These are phyloP conservation scores for Oreochromis mossambicus DNA, from an alignment of 2,797 vertebrate species.

Conservation along the genomic window DNA sequence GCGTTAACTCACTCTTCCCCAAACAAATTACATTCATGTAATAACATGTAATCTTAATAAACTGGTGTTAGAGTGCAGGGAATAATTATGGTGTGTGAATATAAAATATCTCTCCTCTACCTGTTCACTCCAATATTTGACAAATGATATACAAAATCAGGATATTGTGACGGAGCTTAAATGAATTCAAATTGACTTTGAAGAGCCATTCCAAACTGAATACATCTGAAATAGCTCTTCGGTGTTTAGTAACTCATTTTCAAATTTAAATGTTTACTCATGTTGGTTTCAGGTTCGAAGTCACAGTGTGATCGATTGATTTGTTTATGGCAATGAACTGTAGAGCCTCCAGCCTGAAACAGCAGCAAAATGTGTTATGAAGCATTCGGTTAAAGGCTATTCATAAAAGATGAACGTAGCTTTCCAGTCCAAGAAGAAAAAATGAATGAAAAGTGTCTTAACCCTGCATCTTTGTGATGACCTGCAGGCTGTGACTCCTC, in stretches of 20 bases:
- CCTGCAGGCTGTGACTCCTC: not conserved
- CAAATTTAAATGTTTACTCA: not conserved
- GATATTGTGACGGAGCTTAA: not conserved
- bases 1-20: conserved; percentile 43
- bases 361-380: not conserved
- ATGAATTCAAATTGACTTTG: not conserved
- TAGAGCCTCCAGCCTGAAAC: not conserved
- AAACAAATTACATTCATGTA: conserved; percentile 59
- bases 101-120: conserved; percentile 40
- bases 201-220: not conserved
- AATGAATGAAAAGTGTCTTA: not conserved
- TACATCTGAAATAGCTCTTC: not conserved
- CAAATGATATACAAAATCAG: not conserved
- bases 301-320: not conserved
- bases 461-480: not conserved
- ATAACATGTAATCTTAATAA: conserved; percentile 52
- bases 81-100: conserved; percentile 49
- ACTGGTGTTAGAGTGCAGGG: conserved; percentile 53
- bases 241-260: not conserved
- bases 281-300: not conserved
- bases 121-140: not conserved
- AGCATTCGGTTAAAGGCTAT: not conserved
- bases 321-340: not conserved
- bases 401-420: not conserved
- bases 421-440: not conserved